Percentiles rank a stretch among this genome's conserved stretches.
These are phyloP conservation scores for Dolichomitus sp. DNA, from an alignment of 2,888 invertebrate species.

Conservation along the genomic window DNA sequence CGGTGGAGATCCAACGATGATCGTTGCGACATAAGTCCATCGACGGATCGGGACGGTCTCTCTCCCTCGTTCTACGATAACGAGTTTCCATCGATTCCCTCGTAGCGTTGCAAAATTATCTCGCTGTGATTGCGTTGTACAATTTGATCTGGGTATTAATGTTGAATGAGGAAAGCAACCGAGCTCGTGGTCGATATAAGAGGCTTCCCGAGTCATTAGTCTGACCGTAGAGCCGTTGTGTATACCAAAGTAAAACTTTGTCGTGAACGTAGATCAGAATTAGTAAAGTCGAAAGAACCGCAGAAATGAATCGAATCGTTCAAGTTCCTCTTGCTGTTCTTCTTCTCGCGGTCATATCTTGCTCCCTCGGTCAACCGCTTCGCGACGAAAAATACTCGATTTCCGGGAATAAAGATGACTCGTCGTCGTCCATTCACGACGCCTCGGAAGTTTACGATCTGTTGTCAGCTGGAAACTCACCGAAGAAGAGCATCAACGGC, in stretches of 20 bases:
- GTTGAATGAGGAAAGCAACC: slow-evolving; percentile 12
- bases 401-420: slow-evolving; percentile 25
- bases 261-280: background rate
- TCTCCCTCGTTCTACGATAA: slow-evolving; percentile 9
- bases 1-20: slow-evolving; percentile 1
- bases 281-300: slow-evolving; percentile 11
- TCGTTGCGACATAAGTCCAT: slow-evolving; percentile 19
- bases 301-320: slow-evolving; percentile 54
- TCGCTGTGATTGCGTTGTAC: slow-evolving; percentile 46
- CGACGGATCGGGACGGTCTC: slow-evolving; percentile 17
- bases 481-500: slow-evolving; percentile 67
- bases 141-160: slow-evolving; percentile 8
- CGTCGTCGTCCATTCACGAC: slow-evolving; percentile 43
- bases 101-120: slow-evolving; percentile 47
- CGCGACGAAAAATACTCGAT: background rate
- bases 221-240: slow-evolving; percentile 19
- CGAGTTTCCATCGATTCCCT: slow-evolving; percentile 40
- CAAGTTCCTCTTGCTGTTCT: slow-evolving; percentile 22
- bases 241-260: slow-evolving; percentile 14
- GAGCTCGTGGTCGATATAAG: slow-evolving; percentile 52
- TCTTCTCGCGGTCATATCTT: slow-evolving; percentile 40
- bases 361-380: slow-evolving; percentile 44
- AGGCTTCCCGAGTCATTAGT: slow-evolving; percentile 57
- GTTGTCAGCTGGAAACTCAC: slow-evolving; percentile 72
- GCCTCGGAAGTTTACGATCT: slow-evolving; percentile 75